phyloP scores from a whole-genome alignment of 2,888 invertebrate species.

The Strigamia crassipes region DNA sequence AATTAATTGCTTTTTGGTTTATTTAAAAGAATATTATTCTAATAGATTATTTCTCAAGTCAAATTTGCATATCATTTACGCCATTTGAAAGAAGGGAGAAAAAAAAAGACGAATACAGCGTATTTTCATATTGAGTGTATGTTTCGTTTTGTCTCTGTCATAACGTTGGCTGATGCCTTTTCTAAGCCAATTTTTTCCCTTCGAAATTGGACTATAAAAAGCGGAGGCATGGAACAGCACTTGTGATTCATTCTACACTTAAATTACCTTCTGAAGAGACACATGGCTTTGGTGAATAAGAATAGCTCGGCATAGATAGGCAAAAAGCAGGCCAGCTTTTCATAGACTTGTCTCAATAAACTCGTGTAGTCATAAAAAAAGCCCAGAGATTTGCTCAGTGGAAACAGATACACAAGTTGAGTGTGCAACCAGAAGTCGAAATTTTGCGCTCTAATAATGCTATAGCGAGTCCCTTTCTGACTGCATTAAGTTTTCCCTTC shows the following conservation, averaged over 20 bases:
- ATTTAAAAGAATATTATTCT: not conserved
- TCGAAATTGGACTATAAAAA: not conserved
- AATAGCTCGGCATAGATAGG: conserved; percentile 10
- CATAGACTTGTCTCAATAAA: conserved; percentile 3
- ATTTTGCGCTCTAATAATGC: conserved; percentile 10
- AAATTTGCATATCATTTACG: not conserved
- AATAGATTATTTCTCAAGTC: not conserved
- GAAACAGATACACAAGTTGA: conserved; percentile 10
- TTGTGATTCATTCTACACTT: conserved; percentile 10
- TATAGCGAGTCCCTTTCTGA: conserved; percentile 10
- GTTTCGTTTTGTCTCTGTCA: conserved; percentile 4
- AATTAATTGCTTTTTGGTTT: no score
- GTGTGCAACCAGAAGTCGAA: conserved; percentile 10
- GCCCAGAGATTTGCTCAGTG: conserved; percentile 4
- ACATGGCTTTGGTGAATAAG: conserved; percentile 10
- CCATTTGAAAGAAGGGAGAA: not conserved
- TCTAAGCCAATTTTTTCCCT: not conserved
- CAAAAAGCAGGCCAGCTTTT: conserved; percentile 3
- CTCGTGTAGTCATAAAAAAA: not conserved
- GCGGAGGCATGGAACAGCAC: conserved; percentile 10
- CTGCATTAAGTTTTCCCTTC: not conserved
- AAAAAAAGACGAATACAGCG: not conserved
- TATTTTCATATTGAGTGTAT: not conserved
- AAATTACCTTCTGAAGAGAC: conserved; percentile 10
- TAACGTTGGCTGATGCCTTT: not conserved